These are phyloP conservation scores for Phenganax subtilis DNA, from an alignment of 92 coral and sea anemone species.

Conservation along the genomic window DNA sequence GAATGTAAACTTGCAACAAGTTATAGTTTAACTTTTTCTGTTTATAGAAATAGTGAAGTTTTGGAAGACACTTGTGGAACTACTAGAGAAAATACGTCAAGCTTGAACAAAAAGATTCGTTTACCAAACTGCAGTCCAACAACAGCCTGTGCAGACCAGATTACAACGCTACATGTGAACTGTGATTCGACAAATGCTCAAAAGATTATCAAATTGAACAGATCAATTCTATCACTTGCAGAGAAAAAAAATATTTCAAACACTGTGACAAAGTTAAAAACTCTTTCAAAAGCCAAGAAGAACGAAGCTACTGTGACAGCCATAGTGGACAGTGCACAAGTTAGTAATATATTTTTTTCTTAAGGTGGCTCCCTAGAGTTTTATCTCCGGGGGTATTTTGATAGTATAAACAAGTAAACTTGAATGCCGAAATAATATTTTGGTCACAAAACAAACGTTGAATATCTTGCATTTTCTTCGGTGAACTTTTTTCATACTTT, in stretches of 20 bases:
- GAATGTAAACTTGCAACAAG: no score
- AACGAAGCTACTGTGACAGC: background rate
- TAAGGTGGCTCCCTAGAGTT: no score
- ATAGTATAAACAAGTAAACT: no score
- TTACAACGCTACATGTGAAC: background rate
- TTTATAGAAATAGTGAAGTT: no score
- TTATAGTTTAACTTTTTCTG: no score
- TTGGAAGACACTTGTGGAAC: no score
- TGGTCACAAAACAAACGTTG: no score
- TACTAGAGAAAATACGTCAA: background rate
- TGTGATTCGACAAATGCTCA: background rate
- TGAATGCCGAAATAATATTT: no score
- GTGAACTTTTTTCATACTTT: no score
- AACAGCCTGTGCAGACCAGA: conserved; percentile 20
- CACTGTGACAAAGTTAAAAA: background rate
- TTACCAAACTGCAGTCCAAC: conserved; percentile 28
- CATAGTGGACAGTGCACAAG: no score
- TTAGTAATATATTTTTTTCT: background rate
- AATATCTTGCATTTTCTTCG: no score
- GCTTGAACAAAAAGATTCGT: conserved; percentile 12
- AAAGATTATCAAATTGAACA: conserved; percentile 71
- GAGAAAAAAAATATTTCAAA: background rate
- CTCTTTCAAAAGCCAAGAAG: background rate
- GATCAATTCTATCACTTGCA: conserved; percentile 52
- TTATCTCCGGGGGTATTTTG: no score